phyloP scores from a whole-genome alignment of 2,113 vertebrate genomes.

The Oncorhynchus mykiss region DNA sequence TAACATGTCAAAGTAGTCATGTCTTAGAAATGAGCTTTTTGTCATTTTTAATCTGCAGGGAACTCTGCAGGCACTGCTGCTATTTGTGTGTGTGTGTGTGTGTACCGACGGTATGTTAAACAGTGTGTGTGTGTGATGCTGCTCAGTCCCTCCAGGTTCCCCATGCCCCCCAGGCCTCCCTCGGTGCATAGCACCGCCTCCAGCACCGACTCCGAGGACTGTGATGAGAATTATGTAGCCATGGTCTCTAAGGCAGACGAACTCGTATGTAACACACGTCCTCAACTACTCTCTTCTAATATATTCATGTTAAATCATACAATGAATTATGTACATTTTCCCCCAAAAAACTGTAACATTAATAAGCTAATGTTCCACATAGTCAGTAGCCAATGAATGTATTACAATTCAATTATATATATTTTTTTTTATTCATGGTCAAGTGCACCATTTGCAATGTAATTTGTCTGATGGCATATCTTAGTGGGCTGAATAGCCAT shows the following conservation, averaged over 20 bases:
- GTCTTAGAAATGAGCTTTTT: slow-evolving; percentile 31
- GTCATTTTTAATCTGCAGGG: slow-evolving; percentile 7
- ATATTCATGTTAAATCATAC: not conserved
- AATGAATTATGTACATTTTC: not conserved
- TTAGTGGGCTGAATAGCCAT: no score
- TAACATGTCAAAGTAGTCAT: slow-evolving; percentile 45
- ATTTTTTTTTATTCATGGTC: no score
- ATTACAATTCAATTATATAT: not conserved
- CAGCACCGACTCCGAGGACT: slow-evolving; percentile 97
- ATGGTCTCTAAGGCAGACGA: slow-evolving; percentile 95
- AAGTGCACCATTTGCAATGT: no score
- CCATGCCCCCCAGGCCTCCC: slow-evolving; percentile 86
- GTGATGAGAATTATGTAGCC: slow-evolving; percentile 95
- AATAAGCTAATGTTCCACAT: not conserved
- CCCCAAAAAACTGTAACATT: not conserved
- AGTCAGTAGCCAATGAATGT: not conserved
- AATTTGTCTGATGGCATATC: no score
- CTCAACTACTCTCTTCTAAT: slow-evolving; percentile 59
- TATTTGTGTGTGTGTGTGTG: slow-evolving; percentile 23
- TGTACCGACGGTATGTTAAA: slow-evolving; percentile 9
- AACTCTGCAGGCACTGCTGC: not conserved
- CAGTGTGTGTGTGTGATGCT: slow-evolving; percentile 77
- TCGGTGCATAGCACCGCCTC: slow-evolving; percentile 97
- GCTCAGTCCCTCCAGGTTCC: slow-evolving; percentile 93
- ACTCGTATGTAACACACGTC: slow-evolving; percentile 84